Percentiles rank a stretch among this genome's conserved stretches.
phyloP scores from a whole-genome alignment of 2,113 vertebrate genomes.

The Hippocampus zosterae region DNA sequence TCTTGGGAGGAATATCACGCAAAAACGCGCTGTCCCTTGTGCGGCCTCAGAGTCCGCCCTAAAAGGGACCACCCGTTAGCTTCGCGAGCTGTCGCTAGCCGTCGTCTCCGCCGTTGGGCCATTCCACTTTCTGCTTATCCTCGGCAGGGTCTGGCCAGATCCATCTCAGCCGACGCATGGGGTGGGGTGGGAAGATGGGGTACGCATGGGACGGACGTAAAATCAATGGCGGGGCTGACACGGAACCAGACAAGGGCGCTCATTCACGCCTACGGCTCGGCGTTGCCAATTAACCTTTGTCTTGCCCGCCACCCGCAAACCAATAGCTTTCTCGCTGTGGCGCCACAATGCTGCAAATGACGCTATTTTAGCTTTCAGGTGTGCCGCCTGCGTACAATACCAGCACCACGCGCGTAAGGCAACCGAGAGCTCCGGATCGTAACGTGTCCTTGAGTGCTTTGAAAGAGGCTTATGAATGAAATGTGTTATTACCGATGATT shows the following conservation, averaged over 20 bases:
- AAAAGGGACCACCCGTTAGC: not conserved
- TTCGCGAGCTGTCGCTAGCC: not conserved
- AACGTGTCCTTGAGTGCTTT: too few relatives aligned
- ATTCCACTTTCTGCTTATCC: not conserved
- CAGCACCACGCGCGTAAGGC: not conserved
- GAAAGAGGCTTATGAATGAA: too few relatives aligned
- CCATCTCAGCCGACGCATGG: not conserved
- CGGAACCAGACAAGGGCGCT: not conserved
- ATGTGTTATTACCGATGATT: too few relatives aligned
- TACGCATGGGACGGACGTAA: not conserved
- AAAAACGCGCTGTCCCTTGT: not conserved
- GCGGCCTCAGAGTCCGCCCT: not conserved
- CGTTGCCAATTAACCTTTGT: slow-evolving; percentile 2
- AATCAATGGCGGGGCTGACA: slow-evolving; percentile 7
- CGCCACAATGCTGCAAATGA: not conserved
- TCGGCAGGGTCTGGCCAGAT: not conserved
- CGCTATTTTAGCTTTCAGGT: too few relatives aligned
- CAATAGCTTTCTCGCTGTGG: not conserved
- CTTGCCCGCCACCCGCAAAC: not conserved
- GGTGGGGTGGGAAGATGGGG: not conserved
- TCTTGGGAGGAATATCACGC: slow-evolving; percentile 34
- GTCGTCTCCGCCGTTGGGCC: not conserved
- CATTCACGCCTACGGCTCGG: not conserved
- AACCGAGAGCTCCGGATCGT: not conserved
- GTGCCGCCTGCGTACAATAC: not conserved